Conservation (phyloP, 2,888 invertebrate species). For the Colletes collaris region DNA sequence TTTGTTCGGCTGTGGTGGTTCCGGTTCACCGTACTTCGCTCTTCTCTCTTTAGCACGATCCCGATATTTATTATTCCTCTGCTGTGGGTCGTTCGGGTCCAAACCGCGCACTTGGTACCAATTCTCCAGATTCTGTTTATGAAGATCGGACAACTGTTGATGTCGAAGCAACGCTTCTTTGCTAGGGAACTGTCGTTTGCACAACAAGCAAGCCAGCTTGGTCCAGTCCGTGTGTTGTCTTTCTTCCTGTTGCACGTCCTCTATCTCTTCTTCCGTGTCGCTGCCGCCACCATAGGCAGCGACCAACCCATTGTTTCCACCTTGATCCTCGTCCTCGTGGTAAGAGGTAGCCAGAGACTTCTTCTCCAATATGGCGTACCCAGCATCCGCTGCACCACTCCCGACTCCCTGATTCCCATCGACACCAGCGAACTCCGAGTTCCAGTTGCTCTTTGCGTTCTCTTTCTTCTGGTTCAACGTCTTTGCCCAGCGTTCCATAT, state of each 20-base stretch:
- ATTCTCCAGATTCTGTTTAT: constrained; percentile 92
- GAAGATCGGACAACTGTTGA: constrained; percentile 95
- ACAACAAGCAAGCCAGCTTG: constrained; percentile 96
- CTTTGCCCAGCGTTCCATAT: constrained; percentile 98
- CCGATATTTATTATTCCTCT: constrained; percentile 87
- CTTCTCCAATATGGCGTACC: constrained; percentile 95
- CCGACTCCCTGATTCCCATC: constrained; percentile 83
- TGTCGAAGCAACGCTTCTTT: constrained; percentile 95
- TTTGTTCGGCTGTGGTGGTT: constrained; percentile 89
- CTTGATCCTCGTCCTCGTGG: constrained; percentile 80
- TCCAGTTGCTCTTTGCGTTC: constrained; percentile 82
- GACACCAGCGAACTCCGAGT: constrained; percentile 73
- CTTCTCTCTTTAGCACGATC: constrained; percentile 98
- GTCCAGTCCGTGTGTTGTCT: constrained; percentile 89
- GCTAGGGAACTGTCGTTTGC: constrained; percentile 97
- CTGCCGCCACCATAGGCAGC: constrained; percentile 92
- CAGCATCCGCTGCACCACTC: constrained; percentile 95
- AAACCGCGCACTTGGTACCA: constrained; percentile 83
- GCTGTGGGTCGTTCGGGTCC: constrained; percentile 83
- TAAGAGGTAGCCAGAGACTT: constrained; percentile 83
- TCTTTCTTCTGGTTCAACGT: constrained; percentile 98
- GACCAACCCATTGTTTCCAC: constrained; percentile 85
- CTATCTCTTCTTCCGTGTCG: constrained; percentile 88
- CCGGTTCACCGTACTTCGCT: constrained; percentile 95
- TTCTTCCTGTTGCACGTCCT: constrained; percentile 85